Evolutionary conservation across 1,140 invertebrate species (phyloP).

Genomic region (Drosophila micromelanica): DNA sequence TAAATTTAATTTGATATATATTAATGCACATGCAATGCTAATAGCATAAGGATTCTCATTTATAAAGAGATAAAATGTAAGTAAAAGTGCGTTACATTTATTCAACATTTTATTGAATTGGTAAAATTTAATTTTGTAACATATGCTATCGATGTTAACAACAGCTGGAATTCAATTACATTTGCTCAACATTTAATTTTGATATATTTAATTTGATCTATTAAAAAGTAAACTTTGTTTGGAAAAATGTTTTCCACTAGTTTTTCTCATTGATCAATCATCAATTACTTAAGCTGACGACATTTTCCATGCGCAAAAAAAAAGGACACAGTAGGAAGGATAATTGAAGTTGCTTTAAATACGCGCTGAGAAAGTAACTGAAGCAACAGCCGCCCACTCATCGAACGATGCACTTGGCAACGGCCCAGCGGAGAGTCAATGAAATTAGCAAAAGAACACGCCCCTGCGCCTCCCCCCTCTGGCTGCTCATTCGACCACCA

Average conservation of each 20-base stretch:
- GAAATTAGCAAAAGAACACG: constrained; percentile 74
- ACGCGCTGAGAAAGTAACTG: neutral
- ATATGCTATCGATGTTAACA: neutral
- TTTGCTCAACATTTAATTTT: neutral
- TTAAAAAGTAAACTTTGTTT: neutral
- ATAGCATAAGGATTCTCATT: no score
- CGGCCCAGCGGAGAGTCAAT: constrained; percentile 63
- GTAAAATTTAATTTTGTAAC: neutral
- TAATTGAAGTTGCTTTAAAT: constrained; percentile 52
- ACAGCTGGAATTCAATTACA: neutral
- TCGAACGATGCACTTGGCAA: constrained; percentile 53
- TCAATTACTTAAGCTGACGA: neutral
- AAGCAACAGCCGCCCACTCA: constrained; percentile 56
- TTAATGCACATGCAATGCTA: no score
- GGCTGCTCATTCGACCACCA: constrained; percentile 8
- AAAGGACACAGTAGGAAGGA: neutral
- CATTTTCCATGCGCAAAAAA: neutral
- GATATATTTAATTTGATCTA: neutral
- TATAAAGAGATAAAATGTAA: no score
- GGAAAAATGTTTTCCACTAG: neutral
- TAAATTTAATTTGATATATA: no score
- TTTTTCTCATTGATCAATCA: constrained; percentile 14
- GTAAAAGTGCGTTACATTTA: no score
- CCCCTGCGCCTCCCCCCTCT: constrained; percentile 17
- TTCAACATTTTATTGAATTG: no score